Evolutionary conservation across 64 coral and sea anemone species (phyloP).

Genomic region (Porites lutea): DNA sequence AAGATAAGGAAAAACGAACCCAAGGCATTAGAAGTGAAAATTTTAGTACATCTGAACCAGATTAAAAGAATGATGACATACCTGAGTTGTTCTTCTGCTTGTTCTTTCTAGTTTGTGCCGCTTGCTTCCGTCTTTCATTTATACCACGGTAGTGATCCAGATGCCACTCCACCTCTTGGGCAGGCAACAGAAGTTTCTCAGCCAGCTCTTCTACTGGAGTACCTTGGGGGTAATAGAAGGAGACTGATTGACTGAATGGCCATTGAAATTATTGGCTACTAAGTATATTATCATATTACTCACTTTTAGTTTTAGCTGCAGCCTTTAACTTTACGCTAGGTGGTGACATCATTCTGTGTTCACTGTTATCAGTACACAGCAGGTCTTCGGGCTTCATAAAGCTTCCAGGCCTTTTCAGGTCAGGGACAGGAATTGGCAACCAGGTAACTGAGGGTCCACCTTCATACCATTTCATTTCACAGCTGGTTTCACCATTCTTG

Average conservation of each 20-base stretch:
- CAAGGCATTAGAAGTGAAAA: no score
- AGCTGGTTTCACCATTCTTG: slow-evolving; percentile 37
- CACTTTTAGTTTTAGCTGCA: slow-evolving; percentile 38
- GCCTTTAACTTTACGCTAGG: slow-evolving; percentile 18
- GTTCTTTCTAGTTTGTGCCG: no score
- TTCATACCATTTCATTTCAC: slow-evolving; percentile 28
- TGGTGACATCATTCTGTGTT: slow-evolving; percentile 4
- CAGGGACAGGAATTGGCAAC: slow-evolving; percentile 38
- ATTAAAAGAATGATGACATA: no score
- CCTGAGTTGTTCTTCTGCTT: no score
- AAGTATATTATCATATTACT: no score
- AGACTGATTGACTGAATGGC: neutral
- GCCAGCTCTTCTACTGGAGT: slow-evolving; percentile 16
- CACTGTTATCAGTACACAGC: neutral
- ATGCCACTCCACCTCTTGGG: no score
- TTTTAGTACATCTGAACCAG: no score
- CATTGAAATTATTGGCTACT: slow-evolving; percentile 11
- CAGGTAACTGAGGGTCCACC: slow-evolving; percentile 39
- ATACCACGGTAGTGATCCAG: no score
- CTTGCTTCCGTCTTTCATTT: no score
- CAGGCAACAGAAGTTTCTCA: no score
- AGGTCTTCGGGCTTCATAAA: slow-evolving; percentile 18
- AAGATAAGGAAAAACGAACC: no score
- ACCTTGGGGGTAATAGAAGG: neutral
- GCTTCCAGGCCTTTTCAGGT: slow-evolving; percentile 8